Evolutionary conservation across 37 sponge, comb jelly and placozoan genomes (phyloP).

Genomic region (Aphrocallistes beatrix): DNA sequence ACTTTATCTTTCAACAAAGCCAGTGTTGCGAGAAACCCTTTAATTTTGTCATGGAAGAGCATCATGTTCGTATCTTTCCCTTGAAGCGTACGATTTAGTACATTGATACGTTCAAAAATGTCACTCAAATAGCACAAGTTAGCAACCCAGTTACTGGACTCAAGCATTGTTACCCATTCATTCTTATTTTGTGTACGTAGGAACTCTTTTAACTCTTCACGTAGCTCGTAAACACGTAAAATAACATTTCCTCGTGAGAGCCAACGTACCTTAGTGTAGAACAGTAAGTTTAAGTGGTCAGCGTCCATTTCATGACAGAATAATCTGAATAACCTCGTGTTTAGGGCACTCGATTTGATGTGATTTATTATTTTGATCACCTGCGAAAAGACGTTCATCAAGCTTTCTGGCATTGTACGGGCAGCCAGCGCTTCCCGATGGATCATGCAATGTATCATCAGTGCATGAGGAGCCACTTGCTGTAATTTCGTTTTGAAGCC

Average conservation of each 20-base stretch:
- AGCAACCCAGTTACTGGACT: background rate
- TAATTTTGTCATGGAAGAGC: background rate
- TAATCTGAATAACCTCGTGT: constrained; percentile 16
- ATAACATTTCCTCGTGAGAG: constrained; percentile 19
- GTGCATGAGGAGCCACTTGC: constrained; percentile 14
- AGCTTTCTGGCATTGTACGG: constrained; percentile 16
- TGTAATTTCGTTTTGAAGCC: constrained; percentile 15
- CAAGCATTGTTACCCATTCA: constrained; percentile 8
- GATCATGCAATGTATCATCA: constrained; percentile 15
- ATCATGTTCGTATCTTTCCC: background rate
- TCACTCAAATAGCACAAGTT: constrained; percentile 16
- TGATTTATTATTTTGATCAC: constrained; percentile 12
- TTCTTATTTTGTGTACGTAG: constrained; percentile 5
- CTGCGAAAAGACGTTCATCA: background rate
- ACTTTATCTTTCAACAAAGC: constrained; percentile 18
- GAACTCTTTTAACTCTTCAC: constrained; percentile 16
- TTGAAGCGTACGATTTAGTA: too few relatives aligned
- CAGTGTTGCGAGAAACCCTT: constrained; percentile 9
- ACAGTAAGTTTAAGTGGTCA: constrained; percentile 2
- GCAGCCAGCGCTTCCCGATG: constrained; percentile 11
- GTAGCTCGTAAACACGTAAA: constrained; percentile 16
- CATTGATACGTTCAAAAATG: constrained; percentile 18
- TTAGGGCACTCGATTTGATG: constrained; percentile 17
- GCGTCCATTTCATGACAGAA: constrained; percentile 16
- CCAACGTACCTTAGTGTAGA: background rate